These are phyloP conservation scores for Nezara viridula DNA, from an alignment of 2,888 invertebrate species.

Conservation along the genomic window DNA sequence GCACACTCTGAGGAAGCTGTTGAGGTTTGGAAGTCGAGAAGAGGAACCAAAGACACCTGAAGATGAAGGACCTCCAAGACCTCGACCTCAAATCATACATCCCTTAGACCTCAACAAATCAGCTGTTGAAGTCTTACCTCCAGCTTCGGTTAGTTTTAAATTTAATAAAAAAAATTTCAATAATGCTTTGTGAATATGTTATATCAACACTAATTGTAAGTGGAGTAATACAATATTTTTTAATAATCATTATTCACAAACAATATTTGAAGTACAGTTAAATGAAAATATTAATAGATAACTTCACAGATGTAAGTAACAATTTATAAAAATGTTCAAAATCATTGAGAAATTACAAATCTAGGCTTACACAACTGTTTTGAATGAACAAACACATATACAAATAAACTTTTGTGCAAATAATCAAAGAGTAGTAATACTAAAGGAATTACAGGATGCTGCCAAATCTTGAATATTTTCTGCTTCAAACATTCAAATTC, in stretches of 20 bases:
- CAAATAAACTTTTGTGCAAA: no score
- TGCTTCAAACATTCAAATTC: no score
- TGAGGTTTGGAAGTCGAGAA: constrained; percentile 77
- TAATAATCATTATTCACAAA: not conserved
- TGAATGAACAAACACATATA: no score
- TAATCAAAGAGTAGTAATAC: no score
- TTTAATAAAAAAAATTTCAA: not conserved
- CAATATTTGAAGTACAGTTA: not conserved
- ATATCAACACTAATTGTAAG: not conserved
- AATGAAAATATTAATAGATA: not conserved
- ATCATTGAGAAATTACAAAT: no score
- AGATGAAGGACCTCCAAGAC: constrained; percentile 76
- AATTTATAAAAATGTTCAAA: no score
- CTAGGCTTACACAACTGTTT: no score
- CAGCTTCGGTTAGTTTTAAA: constrained; percentile 56
- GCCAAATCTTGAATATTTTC: no score
- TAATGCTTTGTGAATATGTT: not conserved
- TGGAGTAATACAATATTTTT: not conserved
- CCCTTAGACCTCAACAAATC: constrained; percentile 88
- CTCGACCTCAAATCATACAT: constrained; percentile 88
- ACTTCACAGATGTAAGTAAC: no score
- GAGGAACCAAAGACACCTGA: constrained; percentile 68
- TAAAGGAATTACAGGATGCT: no score
- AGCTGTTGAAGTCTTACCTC: constrained; percentile 81
- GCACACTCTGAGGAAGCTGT: constrained; percentile 86